Percentiles rank a stretch among this genome's conserved stretches.
Conservation (phyloP, 2,113 vertebrate genomes). For the Lagopus leucura region DNA sequence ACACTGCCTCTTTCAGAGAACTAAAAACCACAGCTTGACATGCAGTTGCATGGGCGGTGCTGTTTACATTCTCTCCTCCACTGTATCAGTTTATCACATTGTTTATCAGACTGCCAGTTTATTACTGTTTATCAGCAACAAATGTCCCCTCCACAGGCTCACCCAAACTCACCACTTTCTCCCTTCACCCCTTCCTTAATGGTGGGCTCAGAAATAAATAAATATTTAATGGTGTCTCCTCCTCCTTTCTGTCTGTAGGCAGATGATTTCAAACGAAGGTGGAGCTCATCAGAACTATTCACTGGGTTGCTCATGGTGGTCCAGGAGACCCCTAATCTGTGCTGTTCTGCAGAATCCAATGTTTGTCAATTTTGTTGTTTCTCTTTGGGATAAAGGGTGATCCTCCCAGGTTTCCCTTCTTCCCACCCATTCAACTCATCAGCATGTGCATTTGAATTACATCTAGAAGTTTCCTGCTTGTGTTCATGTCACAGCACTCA, state of each 20-base stretch:
- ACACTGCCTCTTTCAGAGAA: not conserved
- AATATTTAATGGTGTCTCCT: not conserved
- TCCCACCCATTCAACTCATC: not conserved
- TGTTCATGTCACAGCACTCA: not conserved
- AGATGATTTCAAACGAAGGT: not conserved
- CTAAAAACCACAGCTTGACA: not conserved
- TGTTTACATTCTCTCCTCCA: not conserved
- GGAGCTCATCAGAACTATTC: not conserved
- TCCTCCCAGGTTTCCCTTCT: not conserved
- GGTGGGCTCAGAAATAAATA: not conserved
- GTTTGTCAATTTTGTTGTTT: not conserved
- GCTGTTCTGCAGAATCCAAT: not conserved
- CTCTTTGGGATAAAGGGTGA: not conserved
- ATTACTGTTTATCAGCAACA: not conserved
- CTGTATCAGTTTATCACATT: not conserved
- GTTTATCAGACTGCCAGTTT: not conserved
- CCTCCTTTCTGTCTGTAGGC: not conserved
- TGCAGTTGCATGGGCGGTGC: not conserved
- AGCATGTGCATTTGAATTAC: not conserved
- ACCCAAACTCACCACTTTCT: not conserved
- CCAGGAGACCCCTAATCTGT: not conserved
- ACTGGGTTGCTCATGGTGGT: not conserved
- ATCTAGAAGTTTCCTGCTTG: not conserved
- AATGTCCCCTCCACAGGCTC: not conserved
- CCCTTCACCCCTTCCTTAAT: not conserved